These are phyloP conservation scores for Salminus brasiliensis DNA, from an alignment of 2,113 vertebrate genomes.

Conservation along the genomic window DNA sequence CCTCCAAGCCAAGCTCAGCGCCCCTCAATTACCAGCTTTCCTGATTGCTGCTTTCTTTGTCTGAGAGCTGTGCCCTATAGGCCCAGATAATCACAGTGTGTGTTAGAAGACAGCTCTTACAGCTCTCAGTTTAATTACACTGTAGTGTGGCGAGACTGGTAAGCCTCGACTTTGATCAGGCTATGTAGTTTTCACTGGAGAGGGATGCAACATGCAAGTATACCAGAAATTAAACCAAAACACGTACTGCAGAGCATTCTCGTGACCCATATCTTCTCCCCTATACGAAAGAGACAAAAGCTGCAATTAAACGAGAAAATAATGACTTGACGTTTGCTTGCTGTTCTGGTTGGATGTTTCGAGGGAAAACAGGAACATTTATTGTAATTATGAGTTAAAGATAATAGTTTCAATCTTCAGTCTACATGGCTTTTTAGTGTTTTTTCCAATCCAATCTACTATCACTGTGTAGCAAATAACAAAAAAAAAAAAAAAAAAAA, in stretches of 20 bases:
- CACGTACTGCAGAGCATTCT: background rate
- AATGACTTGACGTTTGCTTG: background rate
- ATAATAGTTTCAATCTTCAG: background rate
- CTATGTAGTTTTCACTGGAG: background rate
- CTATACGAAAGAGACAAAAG: background rate
- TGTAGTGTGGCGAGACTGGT: constrained; percentile 3
- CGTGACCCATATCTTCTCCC: constrained; percentile 10
- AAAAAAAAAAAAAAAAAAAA: too few relatives aligned
- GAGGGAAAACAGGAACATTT: background rate
- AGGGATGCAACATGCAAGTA: constrained; percentile 2
- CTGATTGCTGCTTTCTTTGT: background rate
- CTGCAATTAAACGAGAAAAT: constrained; percentile 1
- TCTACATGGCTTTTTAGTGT: background rate
- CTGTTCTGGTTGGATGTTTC: background rate
- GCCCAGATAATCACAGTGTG: constrained; percentile 22
- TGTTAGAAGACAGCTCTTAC: constrained; percentile 26
- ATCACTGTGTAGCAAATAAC: background rate
- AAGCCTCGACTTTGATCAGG: constrained; percentile 20
- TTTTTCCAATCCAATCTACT: background rate
- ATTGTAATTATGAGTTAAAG: background rate
- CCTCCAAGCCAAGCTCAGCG: background rate
- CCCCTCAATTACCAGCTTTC: background rate
- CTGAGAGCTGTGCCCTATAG: background rate
- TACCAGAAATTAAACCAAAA: constrained; percentile 9
- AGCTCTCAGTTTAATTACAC: constrained; percentile 36